Evolutionary conservation across 1,140 invertebrate species (phyloP), one percentile per base, ranked within the genome.

Genomic region (Tetramorium simillimum): DNA sequence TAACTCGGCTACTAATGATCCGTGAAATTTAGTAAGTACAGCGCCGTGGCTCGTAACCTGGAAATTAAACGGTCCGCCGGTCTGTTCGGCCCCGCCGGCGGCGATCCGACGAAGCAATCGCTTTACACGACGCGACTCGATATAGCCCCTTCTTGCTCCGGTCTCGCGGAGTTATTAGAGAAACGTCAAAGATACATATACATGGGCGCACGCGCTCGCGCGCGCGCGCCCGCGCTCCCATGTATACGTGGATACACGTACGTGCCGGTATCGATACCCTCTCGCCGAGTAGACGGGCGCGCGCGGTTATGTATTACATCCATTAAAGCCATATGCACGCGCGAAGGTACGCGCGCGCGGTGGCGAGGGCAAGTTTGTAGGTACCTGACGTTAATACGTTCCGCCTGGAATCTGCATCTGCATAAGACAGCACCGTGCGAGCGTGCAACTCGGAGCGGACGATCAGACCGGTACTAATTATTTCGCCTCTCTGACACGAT

Each of bases 401-500:
- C 88, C 88, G 72, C 78, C 89, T 76, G 89, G 88, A 69, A 88
- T 87, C 75, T 80, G 84, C 84, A 86, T 86, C 89, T 90, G 89
- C 89, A 91, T 91, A 91, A 90, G 86, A 86, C 82, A 91, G 88
- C 89, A 84, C 89, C 40, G 86, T 88, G 69, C 72, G 75, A 86
- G 67, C 28, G 56, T 60, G 67, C 80, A 82, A 53, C 24, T 18
- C 21, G 4, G 12, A 24, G 21, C 53, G 33, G 46, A 56, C 46
- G 77, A 81, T 84, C 69, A 28, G 62, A 78, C 75, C 85, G 85
- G 84, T 76, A 91, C 88, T 92, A 92, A 92, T 92, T 92, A 92
- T 92, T 90, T 89, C 86, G 53, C 86, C 76, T 92, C 92, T 91
- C 89, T 92, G 89, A 91, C 89, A 92, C 87, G 89, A 87, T 92